Evolutionary conservation across 2,888 invertebrate genomes (phyloP).

Genomic region (Punctoribates punctum): DNA sequence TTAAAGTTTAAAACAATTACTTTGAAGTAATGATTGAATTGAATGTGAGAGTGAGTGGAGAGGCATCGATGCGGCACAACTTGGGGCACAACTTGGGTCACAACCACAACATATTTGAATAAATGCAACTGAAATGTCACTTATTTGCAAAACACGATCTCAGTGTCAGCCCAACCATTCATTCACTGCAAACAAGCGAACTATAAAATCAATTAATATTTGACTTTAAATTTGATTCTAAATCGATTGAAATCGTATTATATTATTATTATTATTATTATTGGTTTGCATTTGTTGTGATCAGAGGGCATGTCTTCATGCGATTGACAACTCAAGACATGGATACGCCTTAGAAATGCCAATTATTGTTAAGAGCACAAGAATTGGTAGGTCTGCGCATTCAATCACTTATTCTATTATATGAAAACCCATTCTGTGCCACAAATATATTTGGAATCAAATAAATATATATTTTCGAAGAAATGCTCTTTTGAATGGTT

Average conservation of each 20-base stretch:
- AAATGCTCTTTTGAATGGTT: no score
- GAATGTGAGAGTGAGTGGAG: neutral
- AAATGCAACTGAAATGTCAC: conserved; percentile 22
- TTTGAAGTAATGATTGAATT: neutral
- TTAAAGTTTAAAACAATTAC: neutral
- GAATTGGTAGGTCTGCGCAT: no score
- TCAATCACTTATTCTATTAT: no score
- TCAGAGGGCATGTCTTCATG: conserved; percentile 11
- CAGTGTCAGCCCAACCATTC: neutral
- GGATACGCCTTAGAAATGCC: conserved; percentile 21
- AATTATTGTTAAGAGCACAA: neutral
- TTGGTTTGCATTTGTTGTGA: conserved; percentile 20
- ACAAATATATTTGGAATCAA: no score
- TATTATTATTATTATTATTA: neutral
- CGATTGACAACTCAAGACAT: conserved; percentile 17
- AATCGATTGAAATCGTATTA: neutral
- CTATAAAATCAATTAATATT: neutral
- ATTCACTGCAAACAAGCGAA: neutral
- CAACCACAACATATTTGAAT: no score
- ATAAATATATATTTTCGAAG: no score
- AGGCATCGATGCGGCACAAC: neutral
- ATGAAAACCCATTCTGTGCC: no score
- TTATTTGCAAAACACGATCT: conserved; percentile 2
- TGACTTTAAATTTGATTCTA: neutral
- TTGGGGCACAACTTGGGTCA: neutral